Conservation (phyloP, 2,888 invertebrate species). For the Chrysolina americana region DNA sequence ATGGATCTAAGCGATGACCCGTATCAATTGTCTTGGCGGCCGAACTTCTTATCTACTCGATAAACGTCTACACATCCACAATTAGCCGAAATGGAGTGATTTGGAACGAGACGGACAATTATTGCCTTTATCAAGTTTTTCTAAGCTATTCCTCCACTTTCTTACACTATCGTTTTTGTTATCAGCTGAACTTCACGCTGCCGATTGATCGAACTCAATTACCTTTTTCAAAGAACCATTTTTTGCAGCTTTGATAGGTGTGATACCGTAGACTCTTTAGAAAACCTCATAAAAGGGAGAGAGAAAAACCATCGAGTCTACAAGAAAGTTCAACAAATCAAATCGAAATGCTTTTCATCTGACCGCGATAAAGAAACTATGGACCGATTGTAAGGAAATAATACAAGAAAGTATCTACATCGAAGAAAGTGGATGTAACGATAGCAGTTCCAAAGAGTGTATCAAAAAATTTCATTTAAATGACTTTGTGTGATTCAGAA, state of each 20-base stretch:
- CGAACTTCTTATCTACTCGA: constrained; percentile 35
- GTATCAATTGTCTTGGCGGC: constrained; percentile 32
- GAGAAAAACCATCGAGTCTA: too few species aligned
- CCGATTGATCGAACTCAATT: constrained; percentile 52
- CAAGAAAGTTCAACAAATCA: too few species aligned
- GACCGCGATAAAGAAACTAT: too few species aligned
- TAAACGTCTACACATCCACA: constrained; percentile 18
- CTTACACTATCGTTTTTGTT: constrained; percentile 48
- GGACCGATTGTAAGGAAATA: too few species aligned
- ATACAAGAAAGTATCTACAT: too few species aligned
- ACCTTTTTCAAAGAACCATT: constrained; percentile 26
- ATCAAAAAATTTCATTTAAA: too few species aligned
- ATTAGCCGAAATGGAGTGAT: constrained; percentile 41
- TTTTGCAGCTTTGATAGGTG: neutral
- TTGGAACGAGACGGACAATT: constrained; percentile 48
- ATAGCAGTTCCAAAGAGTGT: too few species aligned
- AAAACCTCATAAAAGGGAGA: neutral
- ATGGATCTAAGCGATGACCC: constrained; percentile 30
- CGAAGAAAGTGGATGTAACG: too few species aligned
- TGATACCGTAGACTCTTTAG: neutral
- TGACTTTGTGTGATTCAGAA: too few species aligned
- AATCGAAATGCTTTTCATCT: too few species aligned
- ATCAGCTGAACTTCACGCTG: constrained; percentile 49
- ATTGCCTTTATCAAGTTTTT: constrained; percentile 51
- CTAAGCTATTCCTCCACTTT: constrained; percentile 48